Evolutionary conservation across 2,113 vertebrate species (phyloP).

Genomic region (Aphyosemion australe): DNA sequence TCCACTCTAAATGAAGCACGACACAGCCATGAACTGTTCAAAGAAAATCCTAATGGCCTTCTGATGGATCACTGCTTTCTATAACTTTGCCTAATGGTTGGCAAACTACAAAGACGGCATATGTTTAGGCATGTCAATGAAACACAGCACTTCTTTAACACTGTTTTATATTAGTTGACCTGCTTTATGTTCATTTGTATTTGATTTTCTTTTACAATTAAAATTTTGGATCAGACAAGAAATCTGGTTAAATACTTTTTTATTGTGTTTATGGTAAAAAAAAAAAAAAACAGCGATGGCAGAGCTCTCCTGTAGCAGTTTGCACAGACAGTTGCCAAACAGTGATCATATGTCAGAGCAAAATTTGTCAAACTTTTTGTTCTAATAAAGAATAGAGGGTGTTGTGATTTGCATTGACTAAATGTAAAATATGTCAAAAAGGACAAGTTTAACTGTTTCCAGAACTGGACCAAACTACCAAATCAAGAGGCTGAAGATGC

Average conservation of each 20-base stretch:
- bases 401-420: no score
- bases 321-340: not conserved
- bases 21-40: slow-evolving; percentile 55
- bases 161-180: slow-evolving; percentile 2
- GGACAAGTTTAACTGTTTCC: no score
- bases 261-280: not conserved
- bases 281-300: no score
- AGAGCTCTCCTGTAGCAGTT: not conserved
- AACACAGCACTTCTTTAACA: slow-evolving; percentile 7
- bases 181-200: slow-evolving; percentile 6
- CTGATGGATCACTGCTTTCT: slow-evolving; percentile 51
- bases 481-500: no score
- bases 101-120: slow-evolving; percentile 20
- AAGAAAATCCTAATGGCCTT: slow-evolving; percentile 64
- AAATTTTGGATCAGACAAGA: not conserved
- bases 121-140: slow-evolving; percentile 17
- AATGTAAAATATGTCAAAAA: no score
- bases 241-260: slow-evolving; percentile 6
- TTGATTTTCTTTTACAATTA: not conserved
- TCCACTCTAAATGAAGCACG: slow-evolving; percentile 45
- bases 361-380: not conserved
- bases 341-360: not conserved
- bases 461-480: no score
- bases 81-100: slow-evolving; percentile 28
- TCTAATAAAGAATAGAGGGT: no score